Base-by-base conservation (phyloP, 2,797 vertebrate genomes). In the Pantherophis alleghaniensis region DNA sequence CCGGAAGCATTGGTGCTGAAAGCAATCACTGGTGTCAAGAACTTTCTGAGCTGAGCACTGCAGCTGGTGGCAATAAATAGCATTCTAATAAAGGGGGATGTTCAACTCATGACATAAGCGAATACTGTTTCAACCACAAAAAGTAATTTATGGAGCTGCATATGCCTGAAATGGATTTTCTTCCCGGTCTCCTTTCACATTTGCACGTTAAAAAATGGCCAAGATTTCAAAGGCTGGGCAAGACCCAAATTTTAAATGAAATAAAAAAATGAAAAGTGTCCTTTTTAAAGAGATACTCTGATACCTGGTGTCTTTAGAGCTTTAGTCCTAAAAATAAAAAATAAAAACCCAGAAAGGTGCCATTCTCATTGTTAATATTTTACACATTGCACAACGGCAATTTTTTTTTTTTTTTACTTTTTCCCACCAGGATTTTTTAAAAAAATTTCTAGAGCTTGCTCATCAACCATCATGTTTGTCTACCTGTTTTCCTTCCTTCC, bases 21-120 rank as follows among this genome's bases (percentile, higher is more conserved):
- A 98, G 98, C 98, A 98, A 98, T 98, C 95, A 96, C 98, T 98
- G 97, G 98, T 98, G 98, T 99, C 98, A 98, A 98, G 98, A 98
- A 98, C 98, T 98, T 98, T 98, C 98, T 98, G 98, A 98, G 98
- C 98, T 98, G 96, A 98, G 98, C 97, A 97, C 97, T 98, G 97
- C 98, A 98, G 98, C 98, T 98, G 98, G 97, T 98, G 98, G 98
- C 98, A 98, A 98, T 98, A 99, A 99, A 99, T 98, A 98, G 98
- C 97, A 96, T 98, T 97, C 97, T 98, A 98, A 98, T 98, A 98
- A 98, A 98, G 98, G 97, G 96, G 97, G 97, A 97, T 96, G 97
- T 96, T 96, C 96, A 97, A 89, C 96, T 95, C 96, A 95, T 98
- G 98, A 98, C 98, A 98, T 98, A 97, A 98, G 98, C 91, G 95